Evolutionary conservation across 2,113 vertebrate species (phyloP).

Genomic region (Todiramphus chloris): DNA sequence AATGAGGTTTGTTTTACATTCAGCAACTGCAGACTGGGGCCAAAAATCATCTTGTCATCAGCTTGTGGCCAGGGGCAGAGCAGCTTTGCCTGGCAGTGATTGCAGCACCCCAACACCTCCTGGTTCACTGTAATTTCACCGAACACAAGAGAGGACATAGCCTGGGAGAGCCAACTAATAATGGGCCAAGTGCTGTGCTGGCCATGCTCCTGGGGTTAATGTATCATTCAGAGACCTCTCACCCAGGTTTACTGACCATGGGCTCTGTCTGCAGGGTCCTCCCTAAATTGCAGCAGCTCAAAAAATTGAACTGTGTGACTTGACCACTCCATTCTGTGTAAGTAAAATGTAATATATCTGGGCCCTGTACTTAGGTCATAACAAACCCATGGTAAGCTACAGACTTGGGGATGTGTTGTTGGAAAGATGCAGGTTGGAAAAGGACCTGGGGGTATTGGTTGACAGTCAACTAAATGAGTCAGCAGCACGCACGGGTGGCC

Average conservation of each 20-base stretch:
- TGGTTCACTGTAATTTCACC: not conserved
- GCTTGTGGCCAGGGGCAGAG: not conserved
- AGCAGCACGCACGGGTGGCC: too few species aligned
- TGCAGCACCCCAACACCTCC: not conserved
- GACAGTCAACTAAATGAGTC: too few species aligned
- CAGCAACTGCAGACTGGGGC: not conserved
- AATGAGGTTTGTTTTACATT: not conserved
- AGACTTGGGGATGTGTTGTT: too few species aligned
- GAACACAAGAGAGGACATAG: not conserved
- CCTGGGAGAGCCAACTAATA: fast-evolving
- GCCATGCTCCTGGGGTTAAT: not conserved
- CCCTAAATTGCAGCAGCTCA: not conserved
- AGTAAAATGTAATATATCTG: not conserved
- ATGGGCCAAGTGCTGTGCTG: not conserved
- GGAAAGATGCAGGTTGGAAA: too few species aligned
- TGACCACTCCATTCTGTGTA: not conserved
- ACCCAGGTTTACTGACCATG: not conserved
- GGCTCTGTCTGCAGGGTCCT: not conserved
- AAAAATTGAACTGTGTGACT: not conserved
- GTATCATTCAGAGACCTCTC: fast-evolving
- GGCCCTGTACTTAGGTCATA: too few species aligned
- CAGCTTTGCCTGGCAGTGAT: fast-evolving
- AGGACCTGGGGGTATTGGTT: too few species aligned
- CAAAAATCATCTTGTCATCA: not conserved
- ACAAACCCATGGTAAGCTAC: too few species aligned